These are phyloP conservation scores for Onchidella celtica DNA, from an alignment of 2,888 invertebrate species.

Conservation along the genomic window DNA sequence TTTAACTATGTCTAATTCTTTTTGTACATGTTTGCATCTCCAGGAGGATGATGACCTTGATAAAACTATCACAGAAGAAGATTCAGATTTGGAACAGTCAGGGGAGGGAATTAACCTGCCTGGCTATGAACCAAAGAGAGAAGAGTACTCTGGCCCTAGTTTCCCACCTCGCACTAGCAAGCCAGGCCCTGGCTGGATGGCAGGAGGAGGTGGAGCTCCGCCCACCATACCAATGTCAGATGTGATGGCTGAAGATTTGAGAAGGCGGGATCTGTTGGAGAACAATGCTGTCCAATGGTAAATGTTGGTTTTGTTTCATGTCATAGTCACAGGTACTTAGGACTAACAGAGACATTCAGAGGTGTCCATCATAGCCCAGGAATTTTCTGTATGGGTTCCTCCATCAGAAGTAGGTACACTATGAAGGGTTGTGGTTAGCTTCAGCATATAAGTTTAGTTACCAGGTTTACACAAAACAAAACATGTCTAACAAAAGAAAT, in stretches of 20 bases:
- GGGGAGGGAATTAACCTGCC: constrained; percentile 73
- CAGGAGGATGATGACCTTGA: constrained; percentile 45
- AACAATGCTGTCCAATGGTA: constrained; percentile 76
- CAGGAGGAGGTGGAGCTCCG: background rate
- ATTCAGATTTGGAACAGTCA: constrained; percentile 64
- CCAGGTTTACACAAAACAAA: too few relatives aligned
- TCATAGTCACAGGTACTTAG: too few relatives aligned
- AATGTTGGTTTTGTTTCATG: constrained; percentile 38
- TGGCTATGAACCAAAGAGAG: constrained; percentile 64
- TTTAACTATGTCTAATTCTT: too few relatives aligned
- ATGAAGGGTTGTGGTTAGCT: too few relatives aligned
- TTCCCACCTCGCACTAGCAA: constrained; percentile 65
- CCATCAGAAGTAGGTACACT: too few relatives aligned
- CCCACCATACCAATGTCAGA: constrained; percentile 59
- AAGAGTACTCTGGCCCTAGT: constrained; percentile 63
- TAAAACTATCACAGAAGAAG: constrained; percentile 56
- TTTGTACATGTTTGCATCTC: too few relatives aligned
- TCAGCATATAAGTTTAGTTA: too few relatives aligned
- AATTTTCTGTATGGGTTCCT: too few relatives aligned
- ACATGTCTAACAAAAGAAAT: too few relatives aligned
- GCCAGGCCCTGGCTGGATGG: constrained; percentile 37
- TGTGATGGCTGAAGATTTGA: constrained; percentile 71
- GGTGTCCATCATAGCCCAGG: too few relatives aligned
- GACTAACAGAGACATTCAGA: too few relatives aligned
- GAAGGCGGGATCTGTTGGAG: constrained; percentile 69